Conservation (phyloP, 1,140 invertebrate genomes). For the Drosophila kohkoa region DNA sequence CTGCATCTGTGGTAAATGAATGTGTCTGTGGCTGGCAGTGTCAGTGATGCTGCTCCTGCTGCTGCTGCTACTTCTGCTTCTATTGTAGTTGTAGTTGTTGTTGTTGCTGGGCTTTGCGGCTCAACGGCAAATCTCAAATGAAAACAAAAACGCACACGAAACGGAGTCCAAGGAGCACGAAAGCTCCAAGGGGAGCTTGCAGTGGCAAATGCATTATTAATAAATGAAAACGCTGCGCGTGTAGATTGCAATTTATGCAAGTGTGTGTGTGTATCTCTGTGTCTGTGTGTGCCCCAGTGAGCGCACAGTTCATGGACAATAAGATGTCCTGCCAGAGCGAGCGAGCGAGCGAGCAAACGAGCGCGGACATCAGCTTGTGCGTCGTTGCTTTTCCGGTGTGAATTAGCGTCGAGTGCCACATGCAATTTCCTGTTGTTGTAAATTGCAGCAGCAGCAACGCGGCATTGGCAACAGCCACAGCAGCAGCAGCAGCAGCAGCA, state of each 20-base stretch:
- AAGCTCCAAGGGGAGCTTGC: slow-evolving; percentile 11
- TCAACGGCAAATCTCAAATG: slow-evolving; percentile 52
- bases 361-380: slow-evolving; percentile 48
- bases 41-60: neutral
- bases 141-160: slow-evolving; percentile 48
- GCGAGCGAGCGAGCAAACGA: slow-evolving; percentile 7
- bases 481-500: neutral
- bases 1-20: slow-evolving; percentile 50
- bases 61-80: neutral
- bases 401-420: slow-evolving; percentile 74
- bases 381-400: slow-evolving; percentile 70
- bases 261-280: slow-evolving; percentile 25
- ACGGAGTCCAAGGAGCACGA: slow-evolving; percentile 31
- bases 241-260: slow-evolving; percentile 58
- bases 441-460: slow-evolving; percentile 52
- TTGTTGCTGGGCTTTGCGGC: slow-evolving; percentile 24
- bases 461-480: slow-evolving; percentile 7
- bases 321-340: slow-evolving; percentile 49
- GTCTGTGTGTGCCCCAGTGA: slow-evolving; percentile 25
- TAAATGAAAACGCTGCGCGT: slow-evolving; percentile 54
- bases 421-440: slow-evolving; percentile 76
- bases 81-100: neutral
- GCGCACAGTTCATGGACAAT: slow-evolving; percentile 50
- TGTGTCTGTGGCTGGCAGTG: slow-evolving; percentile 33
- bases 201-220: slow-evolving; percentile 63